These are phyloP conservation scores for Pelosia muscerda DNA, from an alignment of 2,888 invertebrate genomes.

Conservation along the genomic window DNA sequence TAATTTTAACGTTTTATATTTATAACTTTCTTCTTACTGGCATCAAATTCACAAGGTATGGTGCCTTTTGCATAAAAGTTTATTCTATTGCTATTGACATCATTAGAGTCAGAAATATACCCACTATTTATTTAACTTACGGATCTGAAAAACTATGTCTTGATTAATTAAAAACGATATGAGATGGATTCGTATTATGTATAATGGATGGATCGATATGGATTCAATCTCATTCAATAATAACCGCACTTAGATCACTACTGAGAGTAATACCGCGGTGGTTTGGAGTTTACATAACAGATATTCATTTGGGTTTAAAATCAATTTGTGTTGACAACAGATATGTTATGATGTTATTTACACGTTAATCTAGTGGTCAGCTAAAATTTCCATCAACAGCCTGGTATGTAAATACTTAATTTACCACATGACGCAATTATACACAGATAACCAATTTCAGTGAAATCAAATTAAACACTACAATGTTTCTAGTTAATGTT, in stretches of 20 bases:
- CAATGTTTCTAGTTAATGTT: not conserved
- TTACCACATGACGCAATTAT: not conserved
- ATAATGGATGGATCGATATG: too few species aligned
- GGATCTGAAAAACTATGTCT: not conserved
- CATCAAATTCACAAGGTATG: conserved; percentile 42
- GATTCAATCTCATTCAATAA: conserved; percentile 19
- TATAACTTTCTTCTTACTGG: conserved; percentile 37
- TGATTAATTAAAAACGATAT: not conserved
- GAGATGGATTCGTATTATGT: too few species aligned
- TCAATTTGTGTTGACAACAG: conserved; percentile 1
- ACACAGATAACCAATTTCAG: not conserved
- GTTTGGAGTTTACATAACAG: conserved; percentile 23
- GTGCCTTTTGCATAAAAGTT: conserved; percentile 18
- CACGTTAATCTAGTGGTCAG: not conserved
- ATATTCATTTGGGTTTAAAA: not conserved
- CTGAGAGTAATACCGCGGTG: conserved; percentile 29
- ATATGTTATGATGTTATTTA: not conserved
- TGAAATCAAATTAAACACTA: not conserved
- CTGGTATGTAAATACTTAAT: not conserved
- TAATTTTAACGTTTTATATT: conserved; percentile 44
- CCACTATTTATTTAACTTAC: not conserved
- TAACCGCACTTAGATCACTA: conserved; percentile 35
- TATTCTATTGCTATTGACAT: not conserved
- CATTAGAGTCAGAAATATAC: not conserved
- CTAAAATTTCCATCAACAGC: not conserved